phyloP scores from a whole-genome alignment of 64 coral and sea anemone genomes.

The Stichodactyla helianthus region DNA sequence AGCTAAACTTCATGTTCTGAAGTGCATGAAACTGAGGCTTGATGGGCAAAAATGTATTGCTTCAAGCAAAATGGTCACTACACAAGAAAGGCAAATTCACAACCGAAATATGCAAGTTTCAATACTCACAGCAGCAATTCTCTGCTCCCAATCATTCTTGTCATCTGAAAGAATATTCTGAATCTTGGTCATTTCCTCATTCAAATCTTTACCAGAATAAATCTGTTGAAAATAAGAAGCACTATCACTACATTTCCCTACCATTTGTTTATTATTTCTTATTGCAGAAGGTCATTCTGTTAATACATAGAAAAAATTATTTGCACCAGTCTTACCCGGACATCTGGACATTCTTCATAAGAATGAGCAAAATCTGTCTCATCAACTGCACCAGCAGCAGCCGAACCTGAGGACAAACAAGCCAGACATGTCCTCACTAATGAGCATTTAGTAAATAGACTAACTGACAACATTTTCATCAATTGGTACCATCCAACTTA shows the following conservation, averaged over 20 bases:
- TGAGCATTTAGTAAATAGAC: too few species aligned
- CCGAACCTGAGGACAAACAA: not conserved
- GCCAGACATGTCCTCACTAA: too few species aligned
- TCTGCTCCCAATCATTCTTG: conserved; percentile 96
- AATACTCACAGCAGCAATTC: conserved; percentile 75
- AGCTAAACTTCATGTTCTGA: too few species aligned
- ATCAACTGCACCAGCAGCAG: conserved; percentile 88
- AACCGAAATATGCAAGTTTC: not conserved
- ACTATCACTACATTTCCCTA: too few species aligned
- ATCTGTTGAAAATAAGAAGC: conserved; percentile 53
- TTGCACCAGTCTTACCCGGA: conserved; percentile 42
- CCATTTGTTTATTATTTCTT: too few species aligned
- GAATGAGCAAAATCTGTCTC: conserved; percentile 91
- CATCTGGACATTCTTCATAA: conserved; percentile 76
- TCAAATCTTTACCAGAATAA: conserved; percentile 62
- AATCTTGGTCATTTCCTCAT: conserved; percentile 90
- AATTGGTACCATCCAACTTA: too few species aligned
- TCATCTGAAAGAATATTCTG: conserved; percentile 73
- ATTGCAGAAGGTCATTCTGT: too few species aligned
- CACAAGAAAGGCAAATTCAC: not conserved
- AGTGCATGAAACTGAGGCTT: too few species aligned
- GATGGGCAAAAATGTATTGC: not conserved
- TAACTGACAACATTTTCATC: too few species aligned
- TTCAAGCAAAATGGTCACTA: not conserved
- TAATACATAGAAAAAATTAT: too few species aligned